Evolutionary conservation across 2,113 vertebrate genomes (phyloP), one percentile per base, ranked within the genome.

Genomic region (Catharus bicknelli): DNA sequence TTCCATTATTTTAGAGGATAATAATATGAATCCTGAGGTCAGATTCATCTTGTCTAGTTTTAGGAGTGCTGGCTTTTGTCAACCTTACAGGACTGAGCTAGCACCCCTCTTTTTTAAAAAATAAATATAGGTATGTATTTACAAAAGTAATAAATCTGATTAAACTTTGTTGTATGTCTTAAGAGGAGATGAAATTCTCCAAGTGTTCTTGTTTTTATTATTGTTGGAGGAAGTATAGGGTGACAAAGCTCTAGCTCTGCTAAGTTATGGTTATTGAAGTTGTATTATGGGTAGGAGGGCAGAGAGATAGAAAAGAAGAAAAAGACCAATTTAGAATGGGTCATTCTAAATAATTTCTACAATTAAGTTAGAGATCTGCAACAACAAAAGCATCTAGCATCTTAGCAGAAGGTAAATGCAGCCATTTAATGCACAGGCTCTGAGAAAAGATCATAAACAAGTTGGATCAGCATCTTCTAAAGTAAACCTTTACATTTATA

Each of bases 361-460:
- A 38, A 4, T 48, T 18, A 53, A 69, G 38, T 69, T 70, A 45
- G 57, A 88, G 73, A 78, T 57, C 34, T 86, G 66, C 70, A 69
- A 16, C 8, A 84, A 23, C 8, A 95, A 68, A 90, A 64, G 27
- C 36, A 53, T 76, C 38, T 72, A 58, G 6, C 22, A 25, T 77
- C 58, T 72, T 72, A 59, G 54, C 76, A 91, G 91, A 91, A 94
- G 76, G 95, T 93, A 85, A 93, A 86, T 93, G 75, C 74, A 40
- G 55, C 70, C 42, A 29, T 95, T 90, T 90, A 73, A 70, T 83
- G 38, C 25, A 26, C 29, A 73, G 29, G 3, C 73, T 93, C 84
- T 57, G 47, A 51, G 50, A 84, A 91, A 84, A 88, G 68, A 32
- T 51, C 70, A 57, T 67, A 34, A 90, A 70, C 14, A 86, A 88